A percentile compares a stretch with the other conserved stretches of the same genome.
Evolutionary conservation across 2,888 invertebrate species (phyloP).

Genomic region (Ferrisia virgata): DNA sequence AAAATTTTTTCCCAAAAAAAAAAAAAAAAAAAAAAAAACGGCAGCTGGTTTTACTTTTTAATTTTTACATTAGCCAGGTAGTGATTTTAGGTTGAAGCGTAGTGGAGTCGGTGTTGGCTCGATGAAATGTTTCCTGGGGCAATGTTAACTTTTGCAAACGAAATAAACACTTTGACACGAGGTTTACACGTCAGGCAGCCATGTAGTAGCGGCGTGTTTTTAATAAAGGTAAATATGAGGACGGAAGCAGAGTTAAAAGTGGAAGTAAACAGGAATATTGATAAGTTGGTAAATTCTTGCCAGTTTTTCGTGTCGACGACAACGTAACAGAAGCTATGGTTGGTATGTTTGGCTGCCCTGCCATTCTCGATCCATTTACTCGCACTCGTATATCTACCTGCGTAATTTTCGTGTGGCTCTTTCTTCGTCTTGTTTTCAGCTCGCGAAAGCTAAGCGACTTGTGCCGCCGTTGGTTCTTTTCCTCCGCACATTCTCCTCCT

Average conservation of each 20-base stretch:
- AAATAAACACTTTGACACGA: conserved; percentile 10
- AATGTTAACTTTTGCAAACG: not conserved
- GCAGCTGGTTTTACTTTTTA: not conserved
- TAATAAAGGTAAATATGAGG: no score
- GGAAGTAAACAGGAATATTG: not conserved
- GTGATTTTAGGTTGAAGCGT: not conserved
- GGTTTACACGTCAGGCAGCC: not conserved
- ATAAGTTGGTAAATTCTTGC: not conserved
- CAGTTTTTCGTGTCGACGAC: not conserved
- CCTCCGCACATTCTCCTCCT: no score
- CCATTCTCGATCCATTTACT: not conserved
- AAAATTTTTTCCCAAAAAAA: no score
- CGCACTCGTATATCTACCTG: no score
- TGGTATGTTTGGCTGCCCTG: not conserved
- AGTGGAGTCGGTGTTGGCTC: not conserved
- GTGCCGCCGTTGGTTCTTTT: not conserved
- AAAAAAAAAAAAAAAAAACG: no score
- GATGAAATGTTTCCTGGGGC: conserved; percentile 1
- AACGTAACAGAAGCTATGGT: not conserved
- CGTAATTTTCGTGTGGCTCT: not conserved
- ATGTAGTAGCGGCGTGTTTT: no score
- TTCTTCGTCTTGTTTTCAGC: not conserved
- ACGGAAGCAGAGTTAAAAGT: not conserved
- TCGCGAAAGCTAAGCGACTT: no score
- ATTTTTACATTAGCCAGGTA: not conserved